These are phyloP conservation scores for Peromyscus eremicus DNA, from an alignment of 2,797 vertebrate species.

Conservation along the genomic window DNA sequence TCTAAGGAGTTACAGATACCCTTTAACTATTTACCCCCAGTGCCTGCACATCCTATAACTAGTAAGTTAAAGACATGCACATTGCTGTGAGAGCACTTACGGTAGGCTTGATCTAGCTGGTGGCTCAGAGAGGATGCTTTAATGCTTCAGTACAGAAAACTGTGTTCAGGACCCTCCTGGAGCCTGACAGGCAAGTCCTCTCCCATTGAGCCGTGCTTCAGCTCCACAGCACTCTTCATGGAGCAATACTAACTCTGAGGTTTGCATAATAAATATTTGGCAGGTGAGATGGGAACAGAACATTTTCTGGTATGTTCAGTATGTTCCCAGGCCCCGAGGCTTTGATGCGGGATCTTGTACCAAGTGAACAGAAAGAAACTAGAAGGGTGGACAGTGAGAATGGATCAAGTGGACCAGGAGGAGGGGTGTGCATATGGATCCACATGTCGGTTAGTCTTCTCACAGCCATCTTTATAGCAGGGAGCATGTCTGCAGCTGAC, in stretches of 20 bases:
- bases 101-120: neutral
- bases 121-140: neutral
- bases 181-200: rapidly evolving
- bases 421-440: neutral
- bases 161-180: neutral
- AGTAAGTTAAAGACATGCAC: neutral
- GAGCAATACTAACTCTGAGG: neutral
- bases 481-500: neutral
- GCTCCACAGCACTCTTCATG: neutral
- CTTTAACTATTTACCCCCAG: neutral
- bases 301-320: neutral
- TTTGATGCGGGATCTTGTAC: neutral
- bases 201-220: neutral
- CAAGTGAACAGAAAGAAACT: neutral
- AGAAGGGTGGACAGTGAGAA: neutral
- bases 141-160: neutral
- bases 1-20: neutral
- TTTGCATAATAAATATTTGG: neutral
- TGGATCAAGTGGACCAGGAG: too few relatives aligned
- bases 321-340: neutral
- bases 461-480: neutral
- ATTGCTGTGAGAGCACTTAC: neutral
- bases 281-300: neutral
- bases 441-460: neutral
- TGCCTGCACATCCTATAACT: neutral